Percentiles rank a stretch among this genome's conserved stretches.
phyloP scores from a whole-genome alignment of 2,888 invertebrate species.

The Drosophila mulleri region DNA sequence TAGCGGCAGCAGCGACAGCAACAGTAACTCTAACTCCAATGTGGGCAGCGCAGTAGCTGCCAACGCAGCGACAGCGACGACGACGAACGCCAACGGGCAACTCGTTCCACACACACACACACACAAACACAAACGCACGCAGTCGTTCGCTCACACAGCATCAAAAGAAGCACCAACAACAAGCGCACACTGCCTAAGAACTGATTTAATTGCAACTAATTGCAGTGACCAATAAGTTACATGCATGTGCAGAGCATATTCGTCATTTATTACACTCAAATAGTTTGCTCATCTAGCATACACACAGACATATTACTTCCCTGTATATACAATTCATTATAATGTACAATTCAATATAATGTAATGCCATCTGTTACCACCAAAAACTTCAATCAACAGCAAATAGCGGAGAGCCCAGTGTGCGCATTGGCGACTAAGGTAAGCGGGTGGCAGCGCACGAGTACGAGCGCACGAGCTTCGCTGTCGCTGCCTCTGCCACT shows the following conservation, averaged over 20 bases:
- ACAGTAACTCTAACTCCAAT: slow-evolving; percentile 32
- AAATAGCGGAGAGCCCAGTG: slow-evolving; percentile 31
- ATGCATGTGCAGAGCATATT: background rate
- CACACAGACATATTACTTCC: background rate
- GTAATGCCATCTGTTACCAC: background rate
- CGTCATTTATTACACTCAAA: background rate
- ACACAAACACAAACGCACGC: background rate
- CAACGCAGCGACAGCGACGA: slow-evolving; percentile 56
- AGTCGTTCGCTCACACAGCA: slow-evolving; percentile 30
- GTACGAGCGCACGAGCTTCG: slow-evolving; percentile 43
- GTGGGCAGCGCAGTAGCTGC: slow-evolving; percentile 50
- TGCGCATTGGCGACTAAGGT: slow-evolving; percentile 30
- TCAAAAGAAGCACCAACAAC: slow-evolving; percentile 37
- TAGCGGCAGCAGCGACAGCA: slow-evolving; percentile 13
- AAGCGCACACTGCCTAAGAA: slow-evolving; percentile 36
- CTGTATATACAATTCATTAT: no score
- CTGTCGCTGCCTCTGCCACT: slow-evolving; percentile 24
- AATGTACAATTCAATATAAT: background rate
- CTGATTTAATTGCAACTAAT: slow-evolving; percentile 4
- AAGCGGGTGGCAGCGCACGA: slow-evolving; percentile 49
- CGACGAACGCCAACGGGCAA: slow-evolving; percentile 48
- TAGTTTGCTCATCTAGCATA: background rate
- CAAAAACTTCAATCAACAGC: slow-evolving; percentile 1
- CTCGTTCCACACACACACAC: slow-evolving; percentile 62
- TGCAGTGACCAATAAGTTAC: background rate